Conservation (phyloP, 2,888 invertebrate genomes). For the Lochmaea crataegi region DNA sequence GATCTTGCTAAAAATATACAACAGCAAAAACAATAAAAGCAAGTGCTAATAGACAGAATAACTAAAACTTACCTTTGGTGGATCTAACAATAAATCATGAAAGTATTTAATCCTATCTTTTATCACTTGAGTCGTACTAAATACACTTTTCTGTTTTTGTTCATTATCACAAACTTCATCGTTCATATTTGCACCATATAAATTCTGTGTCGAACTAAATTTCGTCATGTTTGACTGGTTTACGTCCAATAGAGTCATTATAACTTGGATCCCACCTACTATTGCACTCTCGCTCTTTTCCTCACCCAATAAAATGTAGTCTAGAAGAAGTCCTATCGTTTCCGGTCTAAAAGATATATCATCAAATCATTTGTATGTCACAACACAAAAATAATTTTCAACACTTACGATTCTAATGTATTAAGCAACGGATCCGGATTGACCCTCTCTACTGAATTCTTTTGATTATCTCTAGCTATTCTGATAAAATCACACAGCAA, state of each 20-base stretch:
- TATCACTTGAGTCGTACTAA: constrained; percentile 73
- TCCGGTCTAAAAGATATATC: constrained; percentile 62
- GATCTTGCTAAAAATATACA: constrained; percentile 67
- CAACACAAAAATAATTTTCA: constrained; percentile 3
- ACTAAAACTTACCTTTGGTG: constrained; percentile 72
- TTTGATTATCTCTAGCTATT: constrained; percentile 71
- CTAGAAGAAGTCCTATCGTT: constrained; percentile 73
- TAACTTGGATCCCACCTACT: constrained; percentile 82
- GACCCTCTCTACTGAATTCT: constrained; percentile 70
- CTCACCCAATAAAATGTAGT: constrained; percentile 80
- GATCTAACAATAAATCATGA: constrained; percentile 75
- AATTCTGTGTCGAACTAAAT: constrained; percentile 52
- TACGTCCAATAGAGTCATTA: constrained; percentile 77
- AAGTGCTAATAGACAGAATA: neutral
- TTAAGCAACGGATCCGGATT: constrained; percentile 80
- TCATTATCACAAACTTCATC: constrained; percentile 68
- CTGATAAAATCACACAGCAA: constrained; percentile 88
- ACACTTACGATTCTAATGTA: constrained; percentile 78
- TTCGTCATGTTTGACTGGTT: constrained; percentile 61
- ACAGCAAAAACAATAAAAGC: neutral
- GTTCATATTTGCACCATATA: constrained; percentile 60
- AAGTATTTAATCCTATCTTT: constrained; percentile 77
- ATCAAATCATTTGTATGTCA: constrained; percentile 14
- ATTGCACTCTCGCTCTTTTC: constrained; percentile 77
- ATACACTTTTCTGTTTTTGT: constrained; percentile 71